A percentile compares a stretch with the other conserved stretches of the same genome.
These are phyloP conservation scores for Syngnathus typhle DNA, from an alignment of 2,113 vertebrate genomes.

Conservation along the genomic window DNA sequence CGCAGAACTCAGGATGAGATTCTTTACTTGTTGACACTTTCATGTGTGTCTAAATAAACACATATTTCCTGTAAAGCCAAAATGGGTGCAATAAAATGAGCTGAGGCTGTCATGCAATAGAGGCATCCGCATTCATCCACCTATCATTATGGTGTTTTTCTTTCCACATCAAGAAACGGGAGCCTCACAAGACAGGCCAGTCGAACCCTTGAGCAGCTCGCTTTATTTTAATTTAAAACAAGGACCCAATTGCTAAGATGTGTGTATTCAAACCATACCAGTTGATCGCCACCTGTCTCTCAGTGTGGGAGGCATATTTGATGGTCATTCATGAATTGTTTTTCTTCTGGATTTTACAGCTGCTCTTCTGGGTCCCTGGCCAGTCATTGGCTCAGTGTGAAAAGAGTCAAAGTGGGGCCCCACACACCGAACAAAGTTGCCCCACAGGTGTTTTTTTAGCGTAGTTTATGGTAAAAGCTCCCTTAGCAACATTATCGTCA, in stretches of 20 bases:
- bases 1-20: background rate
- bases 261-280: conserved; percentile 7
- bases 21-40: conserved; percentile 41
- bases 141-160: conserved; percentile 37
- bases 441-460: conserved; percentile 56
- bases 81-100: conserved; percentile 43
- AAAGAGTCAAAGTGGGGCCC: conserved; percentile 45
- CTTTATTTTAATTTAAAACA: background rate
- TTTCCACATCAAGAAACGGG: conserved; percentile 14
- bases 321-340: conserved; percentile 46
- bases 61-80: conserved; percentile 41
- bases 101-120: conserved; percentile 27
- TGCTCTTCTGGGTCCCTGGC: conserved; percentile 51
- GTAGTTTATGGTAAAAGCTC: background rate
- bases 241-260: background rate
- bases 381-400: conserved; percentile 47
- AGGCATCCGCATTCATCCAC: conserved; percentile 16
- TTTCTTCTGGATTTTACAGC: conserved; percentile 66
- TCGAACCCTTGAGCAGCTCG: background rate
- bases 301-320: conserved; percentile 22
- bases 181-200: conserved; percentile 10
- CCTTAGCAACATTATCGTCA: background rate
- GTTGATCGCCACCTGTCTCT: conserved; percentile 30
- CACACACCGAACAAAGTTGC: conserved; percentile 52
- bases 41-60: conserved; percentile 46